Evolutionary conservation across 2,113 vertebrate species (phyloP).

Genomic region (Eulemur rufifrons): DNA sequence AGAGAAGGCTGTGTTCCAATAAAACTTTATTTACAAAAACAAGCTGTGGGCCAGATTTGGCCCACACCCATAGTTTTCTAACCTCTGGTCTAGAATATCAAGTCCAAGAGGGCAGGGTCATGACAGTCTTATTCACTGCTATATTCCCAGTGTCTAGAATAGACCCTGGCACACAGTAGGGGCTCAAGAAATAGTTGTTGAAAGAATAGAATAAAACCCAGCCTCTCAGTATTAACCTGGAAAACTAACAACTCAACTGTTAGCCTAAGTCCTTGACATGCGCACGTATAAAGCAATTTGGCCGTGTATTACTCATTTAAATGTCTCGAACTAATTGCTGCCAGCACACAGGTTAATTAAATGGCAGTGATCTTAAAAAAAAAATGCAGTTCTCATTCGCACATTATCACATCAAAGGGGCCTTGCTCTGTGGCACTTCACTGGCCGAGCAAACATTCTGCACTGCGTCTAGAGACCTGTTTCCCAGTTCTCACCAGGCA

Average conservation of each 20-base stretch:
- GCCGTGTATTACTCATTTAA: not conserved
- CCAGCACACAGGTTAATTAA: slow-evolving; percentile 64
- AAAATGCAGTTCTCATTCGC: not conserved
- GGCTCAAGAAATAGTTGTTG: not conserved
- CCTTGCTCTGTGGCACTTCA: not conserved
- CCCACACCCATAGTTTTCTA: not conserved
- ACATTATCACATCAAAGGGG: slow-evolving; percentile 42
- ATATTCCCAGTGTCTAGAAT: not conserved
- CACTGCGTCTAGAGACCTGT: not conserved
- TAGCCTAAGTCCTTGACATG: not conserved
- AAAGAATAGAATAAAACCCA: not conserved
- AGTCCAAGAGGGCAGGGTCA: not conserved
- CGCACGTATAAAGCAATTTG: not conserved
- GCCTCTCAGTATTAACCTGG: not conserved
- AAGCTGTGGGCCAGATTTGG: not conserved
- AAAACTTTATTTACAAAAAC: slow-evolving; percentile 48
- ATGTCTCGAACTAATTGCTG: slow-evolving; percentile 2
- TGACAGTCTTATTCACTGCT: not conserved
- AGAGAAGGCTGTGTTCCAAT: not conserved
- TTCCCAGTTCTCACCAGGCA: not conserved
- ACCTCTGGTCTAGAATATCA: not conserved
- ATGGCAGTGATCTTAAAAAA: slow-evolving; percentile 28
- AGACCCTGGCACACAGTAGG: not conserved
- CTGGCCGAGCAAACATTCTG: not conserved
- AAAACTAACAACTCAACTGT: not conserved